Evolutionary conservation across 2,888 invertebrate genomes (phyloP), one percentile per base, ranked within the genome.

Genomic region (Brenthis hecate): DNA sequence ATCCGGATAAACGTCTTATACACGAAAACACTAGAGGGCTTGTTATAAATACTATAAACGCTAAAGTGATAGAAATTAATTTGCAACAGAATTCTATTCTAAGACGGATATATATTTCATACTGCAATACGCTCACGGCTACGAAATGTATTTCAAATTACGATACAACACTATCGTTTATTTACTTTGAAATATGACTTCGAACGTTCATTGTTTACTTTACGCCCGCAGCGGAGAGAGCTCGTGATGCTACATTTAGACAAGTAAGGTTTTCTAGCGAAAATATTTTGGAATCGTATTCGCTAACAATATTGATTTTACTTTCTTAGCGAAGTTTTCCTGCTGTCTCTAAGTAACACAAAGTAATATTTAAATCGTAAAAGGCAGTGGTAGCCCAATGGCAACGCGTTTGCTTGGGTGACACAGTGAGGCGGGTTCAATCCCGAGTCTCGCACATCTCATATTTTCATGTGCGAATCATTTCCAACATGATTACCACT

Each of bases 61-160:
- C 36, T 43, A 11, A 11, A 8, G 11, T 2, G 8, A 43, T 43
- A 11, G 50, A 50, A 60, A 60, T 50, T 28, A 60, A 48, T 28
- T 60, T 50, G 58, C 58, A n/a, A 14, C 48, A 48, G 48, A 60
- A 60, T n/a, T 50, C 16, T 60, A 50, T 13, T 50, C n/a, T 32
- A 50, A 50, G n/a, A 60, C 48, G 50, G 48, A 60, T 50, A 48
- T 50, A 50, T 19, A 48, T 11, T 50, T 28, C 50, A 5, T n/a
- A 51, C 57, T 53, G 53, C 53, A 65, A 58, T 47, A 47, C 53
- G 58, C 53, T 65, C 57, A 23, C 6, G 43, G 43, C 57, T n/a
- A 57, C 32, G 23, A 65, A 57, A 65, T 57, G 51, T 65, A 48
- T 65, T 57, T 57, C 65, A 53, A 65, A 51, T 53, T 65, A 48